Conservation (phyloP, 2,113 vertebrate species). For the Bungarus multicinctus region DNA sequence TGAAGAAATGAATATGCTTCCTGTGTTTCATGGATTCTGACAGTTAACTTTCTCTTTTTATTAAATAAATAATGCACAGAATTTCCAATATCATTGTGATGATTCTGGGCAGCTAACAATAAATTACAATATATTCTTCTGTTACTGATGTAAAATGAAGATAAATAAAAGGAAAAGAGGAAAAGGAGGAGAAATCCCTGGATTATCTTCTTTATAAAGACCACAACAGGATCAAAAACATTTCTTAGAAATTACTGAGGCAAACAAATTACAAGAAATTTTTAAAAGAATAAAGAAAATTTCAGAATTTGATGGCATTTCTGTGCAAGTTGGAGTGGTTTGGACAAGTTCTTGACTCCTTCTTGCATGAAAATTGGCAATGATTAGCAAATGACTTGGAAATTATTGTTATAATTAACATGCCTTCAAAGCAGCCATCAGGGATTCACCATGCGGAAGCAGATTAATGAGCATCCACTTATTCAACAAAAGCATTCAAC, state of each 20-base stretch:
- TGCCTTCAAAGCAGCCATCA: slow-evolving; percentile 58
- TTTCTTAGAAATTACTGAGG: slow-evolving; percentile 49
- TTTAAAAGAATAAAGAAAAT: slow-evolving; percentile 20
- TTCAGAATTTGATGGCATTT: slow-evolving; percentile 50
- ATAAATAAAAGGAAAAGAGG: slow-evolving; percentile 31
- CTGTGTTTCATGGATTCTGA: slow-evolving; percentile 42
- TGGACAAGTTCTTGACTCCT: slow-evolving; percentile 53
- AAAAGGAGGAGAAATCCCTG: not conserved
- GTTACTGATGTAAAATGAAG: not conserved
- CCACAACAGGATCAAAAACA: slow-evolving; percentile 12
- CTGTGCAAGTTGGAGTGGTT: slow-evolving; percentile 50
- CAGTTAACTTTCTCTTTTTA: slow-evolving; percentile 50
- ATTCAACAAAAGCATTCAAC: slow-evolving; percentile 61
- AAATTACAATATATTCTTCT: not conserved
- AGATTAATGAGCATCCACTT: slow-evolving; percentile 64
- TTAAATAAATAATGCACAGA: slow-evolving; percentile 13
- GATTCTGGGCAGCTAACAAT: not conserved
- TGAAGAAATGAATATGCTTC: slow-evolving; percentile 54
- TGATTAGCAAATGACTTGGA: slow-evolving; percentile 69
- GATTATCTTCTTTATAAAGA: slow-evolving; percentile 39
- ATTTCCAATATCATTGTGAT: not conserved
- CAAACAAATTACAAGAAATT: slow-evolving; percentile 28
- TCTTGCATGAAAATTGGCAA: slow-evolving; percentile 60
- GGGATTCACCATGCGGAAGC: slow-evolving; percentile 57
- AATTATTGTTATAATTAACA: slow-evolving; percentile 70